Evolutionary conservation across 2,888 invertebrate genomes (phyloP).

Genomic region (Camptogramma bilineatum): DNA sequence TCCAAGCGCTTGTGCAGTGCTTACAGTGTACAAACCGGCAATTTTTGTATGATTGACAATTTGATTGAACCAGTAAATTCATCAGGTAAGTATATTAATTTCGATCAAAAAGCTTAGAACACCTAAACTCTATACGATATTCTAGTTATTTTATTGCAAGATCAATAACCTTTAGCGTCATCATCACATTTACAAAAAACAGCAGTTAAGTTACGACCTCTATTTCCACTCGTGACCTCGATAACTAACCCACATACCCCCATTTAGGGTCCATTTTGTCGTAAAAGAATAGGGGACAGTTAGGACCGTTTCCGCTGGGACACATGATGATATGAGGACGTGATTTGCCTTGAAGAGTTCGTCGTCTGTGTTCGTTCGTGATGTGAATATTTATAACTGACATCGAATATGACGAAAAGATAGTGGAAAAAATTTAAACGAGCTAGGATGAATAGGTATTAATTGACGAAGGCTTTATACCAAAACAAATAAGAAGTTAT

Average conservation of each 20-base stretch:
- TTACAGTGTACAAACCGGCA: too few relatives aligned
- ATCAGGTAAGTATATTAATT: too few relatives aligned
- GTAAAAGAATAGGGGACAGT: conserved; percentile 65
- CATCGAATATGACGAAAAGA: background rate
- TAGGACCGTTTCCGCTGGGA: conserved; percentile 63
- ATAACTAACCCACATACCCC: conserved; percentile 63
- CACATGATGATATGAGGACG: conserved; percentile 60
- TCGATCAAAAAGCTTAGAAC: too few relatives aligned
- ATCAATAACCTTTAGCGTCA: conserved; percentile 2
- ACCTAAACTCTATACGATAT: background rate
- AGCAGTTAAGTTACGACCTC: conserved; percentile 19
- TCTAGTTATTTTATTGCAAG: background rate
- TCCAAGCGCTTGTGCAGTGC: too few relatives aligned
- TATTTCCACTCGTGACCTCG: conserved; percentile 47
- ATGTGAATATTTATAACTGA: conserved; percentile 43
- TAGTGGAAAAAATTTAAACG: background rate
- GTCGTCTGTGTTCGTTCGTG: conserved; percentile 52
- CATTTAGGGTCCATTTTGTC: conserved; percentile 62
- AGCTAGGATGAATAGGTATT: background rate
- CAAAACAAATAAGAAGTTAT: too few relatives aligned
- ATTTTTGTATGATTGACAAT: too few relatives aligned
- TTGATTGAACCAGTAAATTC: too few relatives aligned
- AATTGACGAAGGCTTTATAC: too few relatives aligned
- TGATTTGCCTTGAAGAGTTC: conserved; percentile 58
- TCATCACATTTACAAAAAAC: conserved; percentile 4